Base-by-base conservation (phyloP, 2,113 vertebrate species). In the Regulus satrapa region DNA sequence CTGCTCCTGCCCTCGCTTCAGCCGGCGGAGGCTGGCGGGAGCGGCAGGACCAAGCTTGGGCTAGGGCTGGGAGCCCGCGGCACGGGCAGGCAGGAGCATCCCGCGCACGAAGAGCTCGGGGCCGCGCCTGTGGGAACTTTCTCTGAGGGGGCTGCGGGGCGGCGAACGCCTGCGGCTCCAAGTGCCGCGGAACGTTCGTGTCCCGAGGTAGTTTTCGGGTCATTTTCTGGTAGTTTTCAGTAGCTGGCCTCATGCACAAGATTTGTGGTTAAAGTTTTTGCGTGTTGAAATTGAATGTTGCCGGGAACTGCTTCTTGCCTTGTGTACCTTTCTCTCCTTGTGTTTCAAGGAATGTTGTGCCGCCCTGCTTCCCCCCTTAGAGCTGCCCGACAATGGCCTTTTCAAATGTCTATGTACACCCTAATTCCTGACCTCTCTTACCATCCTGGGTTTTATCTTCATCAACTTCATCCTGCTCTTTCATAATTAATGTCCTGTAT, bases 131-230 rank as follows among this genome's bases (percentile, higher is more conserved):
- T 15, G 3, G 18, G 8, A 68, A 86, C 29, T 81, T 93, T 68
- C 14, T 4, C 0, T 2, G 40, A 21, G 49, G 36, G 41, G 54
- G 5, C 29, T 3, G 54, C 43, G 1, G 2, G 76, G 17, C 54
- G n/a, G n/a, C n/a, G n/a, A n/a, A n/a, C n/a, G n/a, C n/a, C n/a
- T n/a, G n/a, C n/a, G n/a, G n/a, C n/a, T n/a, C n/a, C n/a, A n/a
- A n/a, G n/a, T n/a, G n/a, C n/a, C n/a, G 0, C 0, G 58, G 12
- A 18, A 3, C 0, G 0, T 2, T 6, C 16, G 36, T 12, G 40
- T 28, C 43, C 32, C 5, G 38, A 15, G 40, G 38, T 9, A 5
- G 55, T 4, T 62, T 28, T 41, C 32, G n/a, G n/a, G n/a, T n/a
- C n/a, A n/a, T n/a, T n/a, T n/a, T n/a, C n/a, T n/a, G n/a, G n/a